Conservation (phyloP, 1,140 invertebrate genomes). For the Ptiloglossa arizonensis region DNA sequence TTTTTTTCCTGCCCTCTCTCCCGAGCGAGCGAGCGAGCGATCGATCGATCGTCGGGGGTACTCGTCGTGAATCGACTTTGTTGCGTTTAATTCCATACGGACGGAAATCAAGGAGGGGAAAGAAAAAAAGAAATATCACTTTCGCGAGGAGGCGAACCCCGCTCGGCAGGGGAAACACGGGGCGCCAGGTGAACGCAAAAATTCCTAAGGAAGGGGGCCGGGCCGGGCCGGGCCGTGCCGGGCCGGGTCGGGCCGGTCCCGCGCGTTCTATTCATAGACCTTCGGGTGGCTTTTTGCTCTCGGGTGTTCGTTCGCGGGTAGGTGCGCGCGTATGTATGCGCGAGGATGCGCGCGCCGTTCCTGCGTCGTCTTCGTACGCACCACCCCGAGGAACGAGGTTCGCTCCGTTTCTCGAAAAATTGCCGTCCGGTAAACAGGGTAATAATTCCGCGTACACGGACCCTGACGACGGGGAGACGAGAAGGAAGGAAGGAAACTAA, state of each 20-base stretch:
- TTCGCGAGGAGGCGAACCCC: not conserved
- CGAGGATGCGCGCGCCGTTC: not conserved
- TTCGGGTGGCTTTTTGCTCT: not conserved
- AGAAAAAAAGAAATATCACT: not conserved
- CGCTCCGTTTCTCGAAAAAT: conserved; percentile 23
- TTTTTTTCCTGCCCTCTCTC: not conserved
- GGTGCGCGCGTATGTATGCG: not conserved
- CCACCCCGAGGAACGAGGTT: not conserved
- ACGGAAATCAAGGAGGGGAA: too few species aligned
- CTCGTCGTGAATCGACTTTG: conserved; percentile 5
- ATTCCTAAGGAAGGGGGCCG: not conserved
- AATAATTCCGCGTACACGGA: conserved; percentile 18
- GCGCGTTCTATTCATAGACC: conserved; percentile 16
- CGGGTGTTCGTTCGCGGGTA: too few species aligned
- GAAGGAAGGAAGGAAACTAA: not conserved
- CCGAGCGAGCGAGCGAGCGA: not conserved
- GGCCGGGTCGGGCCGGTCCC: not conserved
- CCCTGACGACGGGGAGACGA: not conserved
- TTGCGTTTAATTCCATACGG: not conserved
- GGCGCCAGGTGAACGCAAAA: not conserved
- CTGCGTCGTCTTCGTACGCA: not conserved
- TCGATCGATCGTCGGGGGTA: not conserved
- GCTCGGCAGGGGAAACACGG: not conserved
- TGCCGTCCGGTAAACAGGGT: conserved; percentile 19
- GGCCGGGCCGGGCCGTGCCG: too few species aligned